Evolutionary conservation across 1,140 invertebrate species (phyloP).

Genomic region (Drosophila mojavensis): DNA sequence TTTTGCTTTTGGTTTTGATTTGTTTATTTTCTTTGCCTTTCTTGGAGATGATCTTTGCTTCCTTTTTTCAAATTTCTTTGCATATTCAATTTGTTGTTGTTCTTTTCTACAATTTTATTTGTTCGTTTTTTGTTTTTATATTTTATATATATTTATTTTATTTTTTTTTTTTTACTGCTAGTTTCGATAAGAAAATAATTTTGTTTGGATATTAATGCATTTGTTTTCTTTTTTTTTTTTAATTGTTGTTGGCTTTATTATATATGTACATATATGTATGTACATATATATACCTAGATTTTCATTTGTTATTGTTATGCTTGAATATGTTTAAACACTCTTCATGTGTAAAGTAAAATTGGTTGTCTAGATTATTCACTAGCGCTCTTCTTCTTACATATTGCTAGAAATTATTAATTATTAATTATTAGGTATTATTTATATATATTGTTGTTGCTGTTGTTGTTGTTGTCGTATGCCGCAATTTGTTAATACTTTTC

Average conservation of each 20-base stretch:
- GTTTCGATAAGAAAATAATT: constrained; percentile 78
- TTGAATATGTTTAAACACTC: constrained; percentile 56
- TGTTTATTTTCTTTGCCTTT: constrained; percentile 40
- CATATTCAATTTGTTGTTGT: constrained; percentile 40
- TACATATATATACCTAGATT: constrained; percentile 15
- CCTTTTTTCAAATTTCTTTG: constrained; percentile 41
- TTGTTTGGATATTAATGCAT: constrained; percentile 56
- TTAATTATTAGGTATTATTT: constrained; percentile 17
- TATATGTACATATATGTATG: constrained; percentile 10
- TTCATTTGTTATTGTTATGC: constrained; percentile 40
- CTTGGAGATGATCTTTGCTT: constrained; percentile 36
- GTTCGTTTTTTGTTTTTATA: background rate
- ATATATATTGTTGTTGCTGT: background rate
- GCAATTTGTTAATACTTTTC: constrained; percentile 64
- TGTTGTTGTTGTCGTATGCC: constrained; percentile 27
- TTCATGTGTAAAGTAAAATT: constrained; percentile 72
- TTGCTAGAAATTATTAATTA: constrained; percentile 8
- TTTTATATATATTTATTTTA: background rate
- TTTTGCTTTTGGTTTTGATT: constrained; percentile 37
- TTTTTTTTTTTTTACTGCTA: constrained; percentile 67
- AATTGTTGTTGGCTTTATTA: constrained; percentile 42
- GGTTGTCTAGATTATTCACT: constrained; percentile 68
- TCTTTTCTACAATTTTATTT: constrained; percentile 39
- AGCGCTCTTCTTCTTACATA: constrained; percentile 15
- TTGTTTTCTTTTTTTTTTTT: background rate